These are phyloP conservation scores for Anas platyrhynchos DNA, from an alignment of 2,113 vertebrate species.

Conservation along the genomic window DNA sequence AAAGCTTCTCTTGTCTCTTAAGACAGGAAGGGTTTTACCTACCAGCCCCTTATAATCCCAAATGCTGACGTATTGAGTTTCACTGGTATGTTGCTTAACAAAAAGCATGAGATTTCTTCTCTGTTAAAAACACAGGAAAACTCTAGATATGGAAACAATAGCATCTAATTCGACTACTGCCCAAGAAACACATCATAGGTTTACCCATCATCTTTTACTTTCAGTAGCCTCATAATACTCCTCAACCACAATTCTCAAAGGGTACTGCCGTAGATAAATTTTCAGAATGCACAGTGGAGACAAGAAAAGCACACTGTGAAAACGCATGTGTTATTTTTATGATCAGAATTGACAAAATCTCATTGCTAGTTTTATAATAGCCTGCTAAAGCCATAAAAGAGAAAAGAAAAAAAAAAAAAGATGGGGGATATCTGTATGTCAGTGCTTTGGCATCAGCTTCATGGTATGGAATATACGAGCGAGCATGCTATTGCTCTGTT, in stretches of 20 bases:
- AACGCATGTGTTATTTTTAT: slow-evolving; percentile 10
- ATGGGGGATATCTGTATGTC: not conserved
- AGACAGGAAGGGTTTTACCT: not conserved
- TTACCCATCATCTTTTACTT: not conserved
- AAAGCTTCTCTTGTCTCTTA: not conserved
- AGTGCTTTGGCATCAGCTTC: not conserved
- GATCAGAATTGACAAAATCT: slow-evolving; percentile 4
- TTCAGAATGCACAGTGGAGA: not conserved
- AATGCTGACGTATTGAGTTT: not conserved
- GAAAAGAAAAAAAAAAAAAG: not conserved
- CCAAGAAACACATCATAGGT: not conserved
- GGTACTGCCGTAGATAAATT: not conserved
- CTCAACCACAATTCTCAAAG: not conserved
- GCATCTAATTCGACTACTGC: not conserved
- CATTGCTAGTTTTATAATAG: not conserved
- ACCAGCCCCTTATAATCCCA: not conserved
- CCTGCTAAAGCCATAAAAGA: not conserved
- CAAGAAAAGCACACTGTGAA: not conserved
- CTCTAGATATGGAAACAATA: not conserved
- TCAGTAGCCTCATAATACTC: not conserved
- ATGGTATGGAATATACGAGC: not conserved
- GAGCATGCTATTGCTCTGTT: not conserved
- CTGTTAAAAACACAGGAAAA: not conserved
- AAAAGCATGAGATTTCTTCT: not conserved
- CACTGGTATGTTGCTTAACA: not conserved